Evolutionary conservation across 2,797 vertebrate species (phyloP).

Genomic region (Limnodromus scolopaceus): DNA sequence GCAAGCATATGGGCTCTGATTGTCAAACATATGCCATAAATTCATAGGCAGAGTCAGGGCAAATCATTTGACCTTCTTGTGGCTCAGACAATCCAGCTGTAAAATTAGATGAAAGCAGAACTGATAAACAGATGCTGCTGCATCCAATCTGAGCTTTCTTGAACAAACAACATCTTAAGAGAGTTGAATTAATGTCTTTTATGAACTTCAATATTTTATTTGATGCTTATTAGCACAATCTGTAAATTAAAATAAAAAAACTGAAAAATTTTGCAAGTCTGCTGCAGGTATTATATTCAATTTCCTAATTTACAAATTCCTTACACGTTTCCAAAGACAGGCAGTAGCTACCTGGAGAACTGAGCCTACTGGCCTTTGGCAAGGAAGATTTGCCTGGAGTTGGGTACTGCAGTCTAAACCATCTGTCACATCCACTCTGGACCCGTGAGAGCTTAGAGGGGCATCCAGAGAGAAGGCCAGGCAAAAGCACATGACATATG

Average conservation of each 20-base stretch:
- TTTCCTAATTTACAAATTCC: background rate
- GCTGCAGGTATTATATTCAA: background rate
- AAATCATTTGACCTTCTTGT: constrained; percentile 69
- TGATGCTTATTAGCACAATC: background rate
- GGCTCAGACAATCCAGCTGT: constrained; percentile 60
- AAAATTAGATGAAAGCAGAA: constrained; percentile 64
- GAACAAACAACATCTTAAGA: constrained; percentile 44
- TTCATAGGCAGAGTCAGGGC: constrained; percentile 45
- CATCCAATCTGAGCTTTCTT: constrained; percentile 23
- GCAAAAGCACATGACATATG: background rate
- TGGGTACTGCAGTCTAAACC: background rate
- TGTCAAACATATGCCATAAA: constrained; percentile 61
- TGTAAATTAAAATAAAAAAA: constrained; percentile 8
- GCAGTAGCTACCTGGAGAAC: background rate
- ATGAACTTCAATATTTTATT: background rate
- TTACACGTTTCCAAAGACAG: background rate
- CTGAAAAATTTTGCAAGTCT: background rate
- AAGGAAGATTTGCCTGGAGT: background rate
- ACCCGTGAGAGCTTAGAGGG: background rate
- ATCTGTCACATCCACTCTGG: background rate
- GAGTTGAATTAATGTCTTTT: background rate
- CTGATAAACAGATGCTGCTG: constrained; percentile 39
- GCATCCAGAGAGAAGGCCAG: background rate
- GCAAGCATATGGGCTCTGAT: constrained; percentile 43
- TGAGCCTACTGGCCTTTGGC: background rate